These are phyloP conservation scores for Hypotaenidia okinawae DNA, from an alignment of 2,797 vertebrate genomes.

Conservation along the genomic window DNA sequence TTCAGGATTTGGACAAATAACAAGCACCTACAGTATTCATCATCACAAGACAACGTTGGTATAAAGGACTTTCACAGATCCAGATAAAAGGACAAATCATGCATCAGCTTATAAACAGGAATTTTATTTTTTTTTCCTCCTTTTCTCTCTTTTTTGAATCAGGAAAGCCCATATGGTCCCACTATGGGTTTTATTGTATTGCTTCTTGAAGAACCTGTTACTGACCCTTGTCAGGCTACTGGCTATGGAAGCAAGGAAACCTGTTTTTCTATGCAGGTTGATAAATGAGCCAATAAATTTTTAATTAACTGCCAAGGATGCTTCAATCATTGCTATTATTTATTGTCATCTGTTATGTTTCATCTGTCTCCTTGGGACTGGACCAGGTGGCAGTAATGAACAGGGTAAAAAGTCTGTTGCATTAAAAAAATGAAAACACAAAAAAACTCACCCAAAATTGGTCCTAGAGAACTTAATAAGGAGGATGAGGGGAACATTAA, in stretches of 20 bases:
- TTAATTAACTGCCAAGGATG: neutral
- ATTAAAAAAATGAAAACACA: neutral
- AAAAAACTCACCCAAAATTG: neutral
- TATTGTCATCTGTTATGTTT: neutral
- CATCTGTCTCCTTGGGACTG: neutral
- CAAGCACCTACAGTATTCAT: neutral
- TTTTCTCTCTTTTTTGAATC: neutral
- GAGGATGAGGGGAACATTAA: neutral
- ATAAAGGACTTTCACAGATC: neutral
- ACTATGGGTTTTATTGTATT: neutral
- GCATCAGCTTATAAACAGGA: neutral
- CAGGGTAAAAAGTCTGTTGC: neutral
- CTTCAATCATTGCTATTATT: conserved; percentile 30
- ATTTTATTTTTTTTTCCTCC: neutral
- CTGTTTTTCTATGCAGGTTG: neutral
- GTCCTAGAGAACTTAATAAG: neutral
- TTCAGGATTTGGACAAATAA: neutral
- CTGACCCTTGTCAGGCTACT: neutral
- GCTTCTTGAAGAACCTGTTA: neutral
- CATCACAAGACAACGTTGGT: neutral
- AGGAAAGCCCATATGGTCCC: neutral
- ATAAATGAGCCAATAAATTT: conserved; percentile 37
- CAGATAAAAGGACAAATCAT: neutral
- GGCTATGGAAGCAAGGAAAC: neutral
- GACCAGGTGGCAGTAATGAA: neutral